These are phyloP conservation scores for Urocitellus parryii DNA, from an alignment of 2,113 vertebrate species.

Conservation along the genomic window DNA sequence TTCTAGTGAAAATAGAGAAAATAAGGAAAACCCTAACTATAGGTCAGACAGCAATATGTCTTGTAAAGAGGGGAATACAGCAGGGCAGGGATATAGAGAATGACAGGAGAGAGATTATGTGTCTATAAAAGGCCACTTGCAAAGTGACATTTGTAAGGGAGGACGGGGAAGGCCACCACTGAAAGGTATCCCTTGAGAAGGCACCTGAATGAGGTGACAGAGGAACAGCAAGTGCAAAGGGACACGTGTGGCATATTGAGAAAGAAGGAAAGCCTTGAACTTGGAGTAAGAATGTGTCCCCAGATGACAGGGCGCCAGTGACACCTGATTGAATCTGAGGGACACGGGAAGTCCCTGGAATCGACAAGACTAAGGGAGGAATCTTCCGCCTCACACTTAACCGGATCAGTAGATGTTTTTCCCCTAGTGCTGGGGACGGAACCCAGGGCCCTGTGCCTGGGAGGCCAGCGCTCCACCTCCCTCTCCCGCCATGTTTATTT, in stretches of 20 bases:
- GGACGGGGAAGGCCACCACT: not conserved
- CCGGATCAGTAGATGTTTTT: not conserved
- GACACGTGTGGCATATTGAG: not conserved
- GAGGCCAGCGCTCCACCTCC: not conserved
- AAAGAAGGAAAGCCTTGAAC: not conserved
- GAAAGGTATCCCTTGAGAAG: not conserved
- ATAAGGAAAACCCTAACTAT: slow-evolving; percentile 28
- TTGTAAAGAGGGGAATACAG: not conserved
- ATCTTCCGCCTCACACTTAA: not conserved
- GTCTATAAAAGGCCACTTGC: not conserved
- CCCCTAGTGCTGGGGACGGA: not conserved
- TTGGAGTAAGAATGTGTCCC: not conserved
- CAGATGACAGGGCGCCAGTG: not conserved
- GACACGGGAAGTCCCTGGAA: not conserved
- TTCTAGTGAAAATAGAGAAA: slow-evolving; percentile 1
- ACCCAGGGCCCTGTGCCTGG: not conserved
- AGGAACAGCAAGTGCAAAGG: not conserved
- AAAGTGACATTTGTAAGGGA: not conserved
- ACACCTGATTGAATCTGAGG: not conserved
- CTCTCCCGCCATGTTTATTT: not conserved
- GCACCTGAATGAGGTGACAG: not conserved
- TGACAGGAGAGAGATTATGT: not conserved
- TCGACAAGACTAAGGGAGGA: not conserved
- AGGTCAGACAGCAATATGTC: slow-evolving; percentile 9
- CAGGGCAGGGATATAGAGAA: not conserved